Evolutionary conservation across 2,113 vertebrate species (phyloP).

Genomic region (Rutilus rutilus): DNA sequence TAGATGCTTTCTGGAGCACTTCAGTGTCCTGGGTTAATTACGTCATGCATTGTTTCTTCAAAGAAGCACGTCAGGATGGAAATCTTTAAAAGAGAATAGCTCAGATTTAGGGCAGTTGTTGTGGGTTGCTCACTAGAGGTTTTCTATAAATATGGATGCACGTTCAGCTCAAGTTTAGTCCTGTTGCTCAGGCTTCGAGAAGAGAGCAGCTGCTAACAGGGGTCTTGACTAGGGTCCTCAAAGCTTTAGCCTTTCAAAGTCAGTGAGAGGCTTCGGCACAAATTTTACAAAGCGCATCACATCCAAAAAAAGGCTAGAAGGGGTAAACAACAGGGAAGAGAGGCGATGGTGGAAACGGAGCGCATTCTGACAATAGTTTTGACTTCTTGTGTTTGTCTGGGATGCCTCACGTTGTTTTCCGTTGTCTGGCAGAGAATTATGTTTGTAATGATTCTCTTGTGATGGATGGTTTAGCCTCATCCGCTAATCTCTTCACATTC

Average conservation of each 20-base stretch:
- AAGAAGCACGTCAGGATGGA: slow-evolving; percentile 40
- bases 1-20: slow-evolving; percentile 41
- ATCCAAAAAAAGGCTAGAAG: slow-evolving; percentile 50
- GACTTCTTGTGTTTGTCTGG: neutral
- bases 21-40: slow-evolving; percentile 47
- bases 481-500: slow-evolving; percentile 46
- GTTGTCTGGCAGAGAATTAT: slow-evolving; percentile 40
- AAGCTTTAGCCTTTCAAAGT: slow-evolving; percentile 64
- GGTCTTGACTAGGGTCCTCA: slow-evolving; percentile 43
- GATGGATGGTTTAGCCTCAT: slow-evolving; percentile 44
- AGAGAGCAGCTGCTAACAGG: neutral
- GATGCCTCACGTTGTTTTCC: slow-evolving; percentile 11
- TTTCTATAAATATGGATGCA: slow-evolving; percentile 21
- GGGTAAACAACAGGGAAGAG: slow-evolving; percentile 53
- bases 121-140: slow-evolving; percentile 1
- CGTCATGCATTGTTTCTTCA: slow-evolving; percentile 36
- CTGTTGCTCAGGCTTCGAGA: neutral
- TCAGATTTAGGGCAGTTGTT: slow-evolving; percentile 20
- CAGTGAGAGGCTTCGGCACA: slow-evolving; percentile 58
- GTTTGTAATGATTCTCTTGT: slow-evolving; percentile 33
- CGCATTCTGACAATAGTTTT: slow-evolving; percentile 28
- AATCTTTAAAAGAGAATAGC: slow-evolving; percentile 58
- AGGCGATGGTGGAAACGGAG: slow-evolving; percentile 3
- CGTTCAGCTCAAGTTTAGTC: neutral
- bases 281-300: slow-evolving; percentile 67